phyloP scores from a whole-genome alignment of 2,797 vertebrate genomes.

The Heliangelus exortis region DNA sequence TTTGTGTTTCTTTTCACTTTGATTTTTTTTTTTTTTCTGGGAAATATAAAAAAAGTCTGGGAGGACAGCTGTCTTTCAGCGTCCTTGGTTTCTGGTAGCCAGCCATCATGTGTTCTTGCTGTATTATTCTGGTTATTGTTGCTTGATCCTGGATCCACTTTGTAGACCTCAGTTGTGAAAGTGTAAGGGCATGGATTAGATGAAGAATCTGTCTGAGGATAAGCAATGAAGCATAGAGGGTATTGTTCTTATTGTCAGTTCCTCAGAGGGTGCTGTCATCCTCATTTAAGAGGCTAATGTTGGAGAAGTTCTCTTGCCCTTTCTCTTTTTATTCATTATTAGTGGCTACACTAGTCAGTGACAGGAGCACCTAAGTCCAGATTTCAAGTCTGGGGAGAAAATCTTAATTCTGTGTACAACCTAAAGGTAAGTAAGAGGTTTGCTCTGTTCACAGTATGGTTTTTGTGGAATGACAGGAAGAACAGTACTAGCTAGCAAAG shows the following conservation, averaged over 20 bases:
- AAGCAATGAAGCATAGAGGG: background rate
- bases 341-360: background rate
- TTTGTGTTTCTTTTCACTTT: slow-evolving; percentile 2
- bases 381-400: background rate
- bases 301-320: background rate
- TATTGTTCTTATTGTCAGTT: background rate
- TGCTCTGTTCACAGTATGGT: background rate
- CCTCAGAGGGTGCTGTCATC: background rate
- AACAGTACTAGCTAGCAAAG: background rate
- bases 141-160: background rate
- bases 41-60: background rate
- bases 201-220: background rate
- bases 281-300: background rate
- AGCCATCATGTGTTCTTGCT: background rate
- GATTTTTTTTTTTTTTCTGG: background rate
- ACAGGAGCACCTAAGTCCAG: background rate
- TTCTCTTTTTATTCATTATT: background rate
- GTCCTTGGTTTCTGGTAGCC: background rate
- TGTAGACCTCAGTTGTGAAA: background rate
- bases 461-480: background rate
- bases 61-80: background rate
- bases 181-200: fast-evolving
- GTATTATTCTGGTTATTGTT: background rate
- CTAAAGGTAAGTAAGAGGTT: background rate
- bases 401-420: background rate